phyloP scores from a whole-genome alignment of 2,113 vertebrate genomes.

The Salminus brasiliensis region DNA sequence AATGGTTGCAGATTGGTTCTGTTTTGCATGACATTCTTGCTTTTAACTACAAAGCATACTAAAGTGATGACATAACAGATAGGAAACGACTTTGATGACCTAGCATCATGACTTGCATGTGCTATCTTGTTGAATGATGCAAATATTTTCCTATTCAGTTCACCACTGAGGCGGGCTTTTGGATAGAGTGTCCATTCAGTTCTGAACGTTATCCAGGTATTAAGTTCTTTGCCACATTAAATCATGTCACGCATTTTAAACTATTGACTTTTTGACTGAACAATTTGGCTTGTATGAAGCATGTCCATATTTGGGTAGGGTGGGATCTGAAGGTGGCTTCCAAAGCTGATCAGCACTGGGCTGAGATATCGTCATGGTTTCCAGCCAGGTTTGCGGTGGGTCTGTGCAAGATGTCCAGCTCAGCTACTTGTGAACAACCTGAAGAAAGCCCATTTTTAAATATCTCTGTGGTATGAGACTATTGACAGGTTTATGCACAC shows the following conservation, averaged over 20 bases:
- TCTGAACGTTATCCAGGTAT: conserved; percentile 72
- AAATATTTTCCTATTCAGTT: conserved; percentile 62
- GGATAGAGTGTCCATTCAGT: conserved; percentile 76
- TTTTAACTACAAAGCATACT: background rate
- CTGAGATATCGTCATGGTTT: conserved; percentile 38
- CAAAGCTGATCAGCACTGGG: conserved; percentile 27
- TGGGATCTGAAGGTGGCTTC: conserved; percentile 27
- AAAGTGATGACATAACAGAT: background rate
- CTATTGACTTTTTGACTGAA: conserved; percentile 13
- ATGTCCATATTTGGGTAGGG: conserved; percentile 10
- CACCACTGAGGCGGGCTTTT: conserved; percentile 64
- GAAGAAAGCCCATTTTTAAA: background rate
- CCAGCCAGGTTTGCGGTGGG: conserved; percentile 38
- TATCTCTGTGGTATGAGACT: conserved; percentile 33
- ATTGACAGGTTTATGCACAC: background rate
- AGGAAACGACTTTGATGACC: background rate
- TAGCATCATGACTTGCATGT: background rate
- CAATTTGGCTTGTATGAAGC: background rate
- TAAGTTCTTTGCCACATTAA: background rate
- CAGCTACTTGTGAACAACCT: conserved; percentile 19
- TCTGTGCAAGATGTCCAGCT: conserved; percentile 28
- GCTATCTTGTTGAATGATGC: background rate
- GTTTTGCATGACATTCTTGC: background rate
- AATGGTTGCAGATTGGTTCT: conserved; percentile 33
- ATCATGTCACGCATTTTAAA: background rate